These are phyloP conservation scores for Latheticus oryzae DNA, from an alignment of 2,888 invertebrate genomes.

Conservation along the genomic window DNA sequence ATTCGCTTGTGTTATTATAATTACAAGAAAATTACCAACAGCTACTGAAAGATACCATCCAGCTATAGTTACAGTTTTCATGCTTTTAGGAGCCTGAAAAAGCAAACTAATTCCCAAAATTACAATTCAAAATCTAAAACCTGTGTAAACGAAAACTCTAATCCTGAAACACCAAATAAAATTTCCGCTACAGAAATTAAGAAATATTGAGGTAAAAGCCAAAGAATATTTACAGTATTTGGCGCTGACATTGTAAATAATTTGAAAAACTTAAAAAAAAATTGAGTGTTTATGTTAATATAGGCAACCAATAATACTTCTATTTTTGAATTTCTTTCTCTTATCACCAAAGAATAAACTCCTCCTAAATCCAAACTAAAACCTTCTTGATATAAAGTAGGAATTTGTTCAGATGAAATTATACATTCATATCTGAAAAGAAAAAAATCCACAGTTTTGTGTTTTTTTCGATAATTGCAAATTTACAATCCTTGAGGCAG, in stretches of 20 bases:
- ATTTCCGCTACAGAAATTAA: conserved; percentile 85
- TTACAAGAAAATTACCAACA: conserved; percentile 83
- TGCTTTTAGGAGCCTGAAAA: conserved; percentile 78
- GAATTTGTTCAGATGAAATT: conserved; percentile 50
- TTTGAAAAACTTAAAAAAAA: conserved; percentile 67
- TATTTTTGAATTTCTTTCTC: conserved; percentile 60
- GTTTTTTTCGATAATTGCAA: neutral
- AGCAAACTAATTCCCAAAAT: conserved; percentile 11
- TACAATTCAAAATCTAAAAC: no score
- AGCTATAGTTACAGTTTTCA: conserved; percentile 87
- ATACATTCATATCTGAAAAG: conserved; percentile 57
- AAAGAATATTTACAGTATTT: conserved; percentile 76
- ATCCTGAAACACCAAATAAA: conserved; percentile 84
- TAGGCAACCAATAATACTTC: conserved; percentile 60
- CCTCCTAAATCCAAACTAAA: conserved; percentile 65
- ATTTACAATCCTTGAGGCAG: conserved; percentile 70
- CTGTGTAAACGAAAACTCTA: conserved; percentile 87
- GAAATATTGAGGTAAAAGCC: conserved; percentile 84
- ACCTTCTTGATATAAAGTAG: conserved; percentile 48
- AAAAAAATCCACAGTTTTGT: neutral
- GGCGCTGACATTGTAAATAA: conserved; percentile 73
- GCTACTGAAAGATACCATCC: conserved; percentile 87
- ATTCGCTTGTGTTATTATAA: conserved; percentile 76
- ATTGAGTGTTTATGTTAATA: no score
- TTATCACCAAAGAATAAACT: conserved; percentile 70